Base-by-base conservation (phyloP, 2,113 vertebrate genomes). In the Crotalus viridis region DNA sequence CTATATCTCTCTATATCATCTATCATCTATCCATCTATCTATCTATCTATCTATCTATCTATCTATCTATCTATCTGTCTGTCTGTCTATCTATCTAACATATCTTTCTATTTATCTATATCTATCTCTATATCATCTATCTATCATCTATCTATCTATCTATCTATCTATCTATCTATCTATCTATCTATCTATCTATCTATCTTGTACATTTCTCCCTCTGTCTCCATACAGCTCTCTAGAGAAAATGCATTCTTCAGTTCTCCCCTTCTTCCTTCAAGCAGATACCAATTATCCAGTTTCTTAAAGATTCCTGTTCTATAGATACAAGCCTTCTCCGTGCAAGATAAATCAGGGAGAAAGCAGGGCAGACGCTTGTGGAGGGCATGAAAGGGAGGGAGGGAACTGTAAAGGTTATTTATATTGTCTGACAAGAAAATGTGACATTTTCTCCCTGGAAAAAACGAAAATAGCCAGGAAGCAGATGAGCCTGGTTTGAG, bases 401-500 rank as follows among this genome's bases (percentile, higher is more conserved):
- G 87, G 85, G 88, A 85, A 86, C 61, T 92, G 85, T 90, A 93
- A 95, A 87, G 0, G 3, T 93, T 57, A 89, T 91, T 52, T 12
- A 69, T 74, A 85, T 28, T 87, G 93, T 39, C 93, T 94, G 94
- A 94, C 93, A 89, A 92, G 51, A 56, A 96, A 85, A 91, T 74
- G 51, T 95, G 95, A 95, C 93, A 93, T 96, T 97, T 97, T 96
- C 93, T 95, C 54, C 74, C 74, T 93, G 88, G 39, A 94, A 91
- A 92, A 33, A 94, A 91, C 24, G 43, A 91, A 85, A 94, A 95
- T 93, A 95, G 92, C 10, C 92, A 94, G 95, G 93, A 93, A 94
- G 93, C 90, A 96, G 93, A 94, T 0, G 0, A 96, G 92, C 21
- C 46, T 91, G 93, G 92, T 94, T 94, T 93, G 92, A 95, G 94